Evolutionary conservation across 2,113 vertebrate species (phyloP).

Genomic region (Todiramphus chloris): DNA sequence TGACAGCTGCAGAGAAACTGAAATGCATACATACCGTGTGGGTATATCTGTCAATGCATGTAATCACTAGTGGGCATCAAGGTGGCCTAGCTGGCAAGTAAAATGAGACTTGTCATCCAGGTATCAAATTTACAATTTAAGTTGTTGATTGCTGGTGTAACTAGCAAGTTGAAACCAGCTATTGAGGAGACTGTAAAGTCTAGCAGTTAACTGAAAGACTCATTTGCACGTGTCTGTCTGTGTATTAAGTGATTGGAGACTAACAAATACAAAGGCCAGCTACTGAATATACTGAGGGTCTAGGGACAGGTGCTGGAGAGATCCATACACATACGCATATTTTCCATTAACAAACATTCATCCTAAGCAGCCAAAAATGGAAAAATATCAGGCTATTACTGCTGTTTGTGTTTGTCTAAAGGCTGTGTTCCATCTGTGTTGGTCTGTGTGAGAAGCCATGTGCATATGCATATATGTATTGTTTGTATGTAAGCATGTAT

Average conservation of each 20-base stretch:
- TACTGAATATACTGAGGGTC: not conserved
- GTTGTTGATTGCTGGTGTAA: not conserved
- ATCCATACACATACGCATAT: accelerated
- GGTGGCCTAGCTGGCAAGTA: not conserved
- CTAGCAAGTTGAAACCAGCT: not conserved
- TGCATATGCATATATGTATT: too few relatives aligned
- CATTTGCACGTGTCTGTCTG: not conserved
- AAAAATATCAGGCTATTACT: not conserved
- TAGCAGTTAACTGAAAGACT: not conserved
- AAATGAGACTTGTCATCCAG: not conserved
- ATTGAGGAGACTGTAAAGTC: not conserved
- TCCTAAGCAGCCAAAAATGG: not conserved
- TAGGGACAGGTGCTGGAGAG: not conserved
- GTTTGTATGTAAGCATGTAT: not conserved
- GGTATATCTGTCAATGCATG: too few relatives aligned
- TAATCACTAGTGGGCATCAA: accelerated
- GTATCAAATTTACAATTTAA: not conserved
- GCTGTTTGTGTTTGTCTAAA: not conserved
- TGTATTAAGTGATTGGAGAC: not conserved
- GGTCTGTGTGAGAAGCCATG: not conserved
- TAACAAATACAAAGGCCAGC: not conserved
- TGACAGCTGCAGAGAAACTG: not conserved
- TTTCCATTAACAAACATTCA: not conserved
- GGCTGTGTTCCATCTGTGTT: not conserved
- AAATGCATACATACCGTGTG: not conserved